Percentiles rank a stretch among this genome's conserved stretches.
These are phyloP conservation scores for Ceratitis capitata DNA, from an alignment of 1,140 invertebrate genomes.

Conservation along the genomic window DNA sequence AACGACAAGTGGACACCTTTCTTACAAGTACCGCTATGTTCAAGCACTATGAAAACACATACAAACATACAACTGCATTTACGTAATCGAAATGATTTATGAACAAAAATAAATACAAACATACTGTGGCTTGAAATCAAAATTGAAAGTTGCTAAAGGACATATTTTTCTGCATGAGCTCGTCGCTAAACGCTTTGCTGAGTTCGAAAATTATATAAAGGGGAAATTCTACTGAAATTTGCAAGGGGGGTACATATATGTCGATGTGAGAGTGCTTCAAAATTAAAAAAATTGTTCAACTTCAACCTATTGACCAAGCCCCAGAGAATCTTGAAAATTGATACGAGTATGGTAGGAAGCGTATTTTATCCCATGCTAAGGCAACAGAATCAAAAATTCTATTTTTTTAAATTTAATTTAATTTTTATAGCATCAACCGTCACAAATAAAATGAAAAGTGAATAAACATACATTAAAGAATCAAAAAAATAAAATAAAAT, in stretches of 20 bases:
- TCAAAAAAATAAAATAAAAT: no score
- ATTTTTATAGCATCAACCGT: no score
- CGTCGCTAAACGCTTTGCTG: background rate
- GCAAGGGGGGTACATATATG: background rate
- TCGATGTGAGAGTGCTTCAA: background rate
- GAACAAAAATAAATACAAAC: background rate
- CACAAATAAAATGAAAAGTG: no score
- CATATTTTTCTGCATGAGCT: background rate
- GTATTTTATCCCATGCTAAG: no score
- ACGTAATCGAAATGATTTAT: background rate
- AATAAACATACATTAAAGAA: no score
- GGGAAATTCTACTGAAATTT: background rate
- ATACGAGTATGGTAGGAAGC: no score
- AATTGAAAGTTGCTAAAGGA: background rate
- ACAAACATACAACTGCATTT: background rate
- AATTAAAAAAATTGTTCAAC: background rate
- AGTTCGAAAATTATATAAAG: background rate
- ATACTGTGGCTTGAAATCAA: background rate
- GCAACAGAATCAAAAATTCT: no score
- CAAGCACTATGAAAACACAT: background rate
- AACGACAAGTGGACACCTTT: constrained; percentile 20
- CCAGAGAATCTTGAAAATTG: no score
- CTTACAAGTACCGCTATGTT: background rate
- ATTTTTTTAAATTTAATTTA: no score
- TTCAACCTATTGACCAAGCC: background rate